Percentiles rank a stretch among this genome's conserved stretches.
Evolutionary conservation across 2,113 vertebrate genomes (phyloP).

Genomic region (mouse (Mus musculus)): DNA sequence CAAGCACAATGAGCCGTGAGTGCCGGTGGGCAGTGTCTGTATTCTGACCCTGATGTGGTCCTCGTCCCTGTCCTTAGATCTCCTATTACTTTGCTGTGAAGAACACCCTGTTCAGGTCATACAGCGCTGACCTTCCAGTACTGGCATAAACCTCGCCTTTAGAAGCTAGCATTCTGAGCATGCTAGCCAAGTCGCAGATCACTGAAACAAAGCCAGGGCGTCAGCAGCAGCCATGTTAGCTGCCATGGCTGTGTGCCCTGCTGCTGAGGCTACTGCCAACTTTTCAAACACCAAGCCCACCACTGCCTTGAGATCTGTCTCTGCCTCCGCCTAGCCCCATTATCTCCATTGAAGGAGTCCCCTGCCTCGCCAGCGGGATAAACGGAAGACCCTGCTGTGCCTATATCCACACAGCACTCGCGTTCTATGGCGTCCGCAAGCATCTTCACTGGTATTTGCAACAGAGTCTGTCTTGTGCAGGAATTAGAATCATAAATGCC

Average conservation of each 20-base stretch:
- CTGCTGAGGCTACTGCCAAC: neutral
- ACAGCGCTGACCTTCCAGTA: neutral
- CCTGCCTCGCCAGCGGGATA: too few relatives aligned
- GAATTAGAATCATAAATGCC: neutral
- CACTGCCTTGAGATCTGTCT: neutral
- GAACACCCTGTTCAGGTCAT: too few relatives aligned
- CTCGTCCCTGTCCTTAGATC: neutral
- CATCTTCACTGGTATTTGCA: neutral
- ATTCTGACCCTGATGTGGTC: neutral
- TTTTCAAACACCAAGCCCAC: neutral
- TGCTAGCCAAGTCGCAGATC: neutral
- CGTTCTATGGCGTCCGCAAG: neutral
- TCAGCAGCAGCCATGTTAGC: neutral
- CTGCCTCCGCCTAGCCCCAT: neutral
- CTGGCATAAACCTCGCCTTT: neutral
- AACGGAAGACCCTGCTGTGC: neutral
- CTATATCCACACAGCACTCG: neutral
- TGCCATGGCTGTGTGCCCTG: too few relatives aligned
- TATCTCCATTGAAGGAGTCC: neutral
- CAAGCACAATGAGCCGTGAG: neutral
- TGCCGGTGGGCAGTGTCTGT: rapidly evolving
- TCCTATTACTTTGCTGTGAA: neutral
- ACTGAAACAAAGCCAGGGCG: neutral
- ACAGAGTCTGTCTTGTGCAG: neutral
- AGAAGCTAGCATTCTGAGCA: neutral